Percentiles rank a stretch among this genome's conserved stretches.
phyloP scores from a whole-genome alignment of 2,797 vertebrate species.

The Nannoperca australis region DNA sequence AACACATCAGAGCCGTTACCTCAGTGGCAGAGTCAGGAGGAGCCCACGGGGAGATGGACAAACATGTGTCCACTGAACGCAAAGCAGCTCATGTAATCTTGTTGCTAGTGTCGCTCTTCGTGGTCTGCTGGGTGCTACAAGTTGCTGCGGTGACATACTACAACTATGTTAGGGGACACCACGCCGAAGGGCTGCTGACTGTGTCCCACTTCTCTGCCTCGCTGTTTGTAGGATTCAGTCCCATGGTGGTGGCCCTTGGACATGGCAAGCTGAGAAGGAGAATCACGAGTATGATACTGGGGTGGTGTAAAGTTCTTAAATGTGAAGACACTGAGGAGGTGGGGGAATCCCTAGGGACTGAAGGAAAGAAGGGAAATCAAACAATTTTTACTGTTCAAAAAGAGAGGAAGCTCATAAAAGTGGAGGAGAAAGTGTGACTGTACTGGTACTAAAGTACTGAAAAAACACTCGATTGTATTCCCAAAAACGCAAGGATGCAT shows the following conservation, averaged over 20 bases:
- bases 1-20: conserved; percentile 83
- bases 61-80: conserved; percentile 79
- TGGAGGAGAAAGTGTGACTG: conserved; percentile 21
- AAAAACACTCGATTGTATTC: neutral
- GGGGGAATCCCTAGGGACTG: conserved; percentile 20
- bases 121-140: conserved; percentile 87
- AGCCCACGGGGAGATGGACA: conserved; percentile 71
- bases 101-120: conserved; percentile 84
- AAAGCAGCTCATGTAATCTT: conserved; percentile 87
- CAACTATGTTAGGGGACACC: conserved; percentile 83
- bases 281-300: conserved; percentile 70
- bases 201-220: conserved; percentile 87
- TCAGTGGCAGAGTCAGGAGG: conserved; percentile 48
- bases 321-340: conserved; percentile 5
- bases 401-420: conserved; percentile 31
- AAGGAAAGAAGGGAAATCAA: conserved; percentile 41
- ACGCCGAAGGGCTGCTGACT: conserved; percentile 81
- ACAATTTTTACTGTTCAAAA: conserved; percentile 59
- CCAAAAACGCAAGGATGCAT: neutral
- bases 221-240: conserved; percentile 87
- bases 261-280: conserved; percentile 86
- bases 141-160: conserved; percentile 87
- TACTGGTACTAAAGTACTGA: neutral
- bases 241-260: conserved; percentile 86
- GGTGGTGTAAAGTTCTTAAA: conserved; percentile 47